Evolutionary conservation across 2,113 vertebrate species (phyloP), one percentile per base, ranked within the genome.

Genomic region (Paracanthobrama guichenoti): DNA sequence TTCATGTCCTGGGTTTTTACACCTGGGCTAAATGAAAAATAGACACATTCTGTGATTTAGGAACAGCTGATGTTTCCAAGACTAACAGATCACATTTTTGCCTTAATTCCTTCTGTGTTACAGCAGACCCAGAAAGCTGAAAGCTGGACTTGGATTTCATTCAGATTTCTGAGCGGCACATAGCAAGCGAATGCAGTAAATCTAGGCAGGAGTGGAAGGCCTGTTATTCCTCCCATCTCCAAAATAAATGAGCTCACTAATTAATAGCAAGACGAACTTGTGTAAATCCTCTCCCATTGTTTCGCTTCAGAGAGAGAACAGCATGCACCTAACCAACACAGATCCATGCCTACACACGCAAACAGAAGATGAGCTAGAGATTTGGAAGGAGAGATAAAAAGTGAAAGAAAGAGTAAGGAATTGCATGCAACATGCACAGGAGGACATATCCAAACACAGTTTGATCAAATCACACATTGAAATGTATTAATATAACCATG

Each of bases 181-280:
- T 73, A 80, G 59, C 69, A 76, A 84, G 73, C 14, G 44, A 57
- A 26, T 66, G 77, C 81, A 28, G 31, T 87, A 87, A 87, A 87
- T 85, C 78, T 87, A 77, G 14, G 53, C n/a, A 16, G 53, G 64
- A 83, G 85, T 80, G 83, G 78, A 81, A 85, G 83, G 75, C 39
- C 8, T 89, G 83, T 87, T 87, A 83, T 85, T 35, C 74, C 79
- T 86, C 60, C 82, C 42, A 57, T 28, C 64, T 85, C 86, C 84
- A 87, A 87, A 82, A 87, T 84, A 89, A 87, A 89, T 87, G 69
- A 87, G 85, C 69, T 85, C 62, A 57, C 81, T 87, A 89, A 87
- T 89, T 89, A 87, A 89, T 87, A 81, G 88, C 77, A 60, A 85
- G 62, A 87, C 64, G 80, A 81, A 53, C 78, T 86, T 11, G 48